A percentile compares a stretch with the other conserved stretches of the same genome.
phyloP scores from a whole-genome alignment of 2,888 invertebrate species.

The Nasonia oneida region DNA sequence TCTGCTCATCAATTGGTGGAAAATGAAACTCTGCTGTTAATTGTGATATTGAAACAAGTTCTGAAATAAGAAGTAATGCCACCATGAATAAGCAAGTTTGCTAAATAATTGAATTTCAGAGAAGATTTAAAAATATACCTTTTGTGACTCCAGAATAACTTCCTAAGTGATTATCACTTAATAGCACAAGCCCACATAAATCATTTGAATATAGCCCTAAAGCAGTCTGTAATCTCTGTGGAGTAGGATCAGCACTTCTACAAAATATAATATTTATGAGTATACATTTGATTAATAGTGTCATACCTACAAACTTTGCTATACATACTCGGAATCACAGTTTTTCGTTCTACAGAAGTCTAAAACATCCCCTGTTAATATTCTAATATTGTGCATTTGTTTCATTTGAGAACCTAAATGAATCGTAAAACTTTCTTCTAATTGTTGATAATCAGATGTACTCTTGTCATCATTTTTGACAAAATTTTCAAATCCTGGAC shows the following conservation, averaged over 20 bases:
- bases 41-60: conserved; percentile 86
- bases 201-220: conserved; percentile 96
- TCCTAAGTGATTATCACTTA: conserved; percentile 85
- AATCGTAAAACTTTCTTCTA: conserved; percentile 98
- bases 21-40: conserved; percentile 98
- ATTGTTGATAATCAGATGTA: conserved; percentile 74
- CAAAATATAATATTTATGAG: conserved; percentile 39
- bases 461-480: conserved; percentile 72
- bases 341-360: conserved; percentile 86
- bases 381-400: conserved; percentile 98
- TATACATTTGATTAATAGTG: conserved; percentile 11
- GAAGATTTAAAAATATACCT: conserved; percentile 77
- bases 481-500: conserved; percentile 72
- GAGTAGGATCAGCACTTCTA: conserved; percentile 82
- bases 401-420: conserved; percentile 98
- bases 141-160: conserved; percentile 84
- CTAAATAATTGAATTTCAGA: neutral
- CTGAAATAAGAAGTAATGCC: conserved; percentile 76
- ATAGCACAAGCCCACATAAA: conserved; percentile 91
- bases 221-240: conserved; percentile 94
- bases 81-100: neutral
- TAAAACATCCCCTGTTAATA: conserved; percentile 91
- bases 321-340: conserved; percentile 76
- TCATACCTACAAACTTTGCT: conserved; percentile 11
- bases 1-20: conserved; percentile 90